Conservation (phyloP, 2,113 vertebrate species). For the Nipponia nippon region DNA sequence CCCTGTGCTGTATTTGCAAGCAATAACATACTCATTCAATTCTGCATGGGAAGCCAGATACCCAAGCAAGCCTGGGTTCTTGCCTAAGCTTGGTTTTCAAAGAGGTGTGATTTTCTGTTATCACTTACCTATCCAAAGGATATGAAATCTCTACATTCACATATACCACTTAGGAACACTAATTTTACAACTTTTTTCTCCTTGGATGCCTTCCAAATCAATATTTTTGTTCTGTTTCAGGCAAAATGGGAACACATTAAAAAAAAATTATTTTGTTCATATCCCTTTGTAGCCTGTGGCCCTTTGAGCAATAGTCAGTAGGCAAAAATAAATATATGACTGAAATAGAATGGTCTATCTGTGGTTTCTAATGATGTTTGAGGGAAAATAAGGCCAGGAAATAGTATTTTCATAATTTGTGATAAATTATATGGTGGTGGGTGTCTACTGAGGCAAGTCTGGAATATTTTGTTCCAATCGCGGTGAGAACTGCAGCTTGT, state of each 20-base stretch:
- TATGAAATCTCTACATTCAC: neutral
- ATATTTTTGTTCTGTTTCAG: conserved; percentile 1
- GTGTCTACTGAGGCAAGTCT: neutral
- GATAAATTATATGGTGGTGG: neutral
- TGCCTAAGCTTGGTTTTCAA: neutral
- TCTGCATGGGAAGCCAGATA: neutral
- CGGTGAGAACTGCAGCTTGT: neutral
- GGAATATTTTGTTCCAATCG: neutral
- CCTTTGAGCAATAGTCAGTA: neutral
- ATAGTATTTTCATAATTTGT: neutral
- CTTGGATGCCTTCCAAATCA: conserved; percentile 26
- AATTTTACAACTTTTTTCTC: neutral
- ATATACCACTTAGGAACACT: neutral
- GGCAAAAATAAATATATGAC: neutral
- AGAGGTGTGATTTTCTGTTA: neutral
- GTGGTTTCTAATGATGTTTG: neutral
- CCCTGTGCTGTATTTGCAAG: neutral
- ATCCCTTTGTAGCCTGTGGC: neutral
- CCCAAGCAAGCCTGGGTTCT: neutral
- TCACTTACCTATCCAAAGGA: neutral
- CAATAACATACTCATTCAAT: neutral
- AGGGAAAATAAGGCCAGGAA: neutral
- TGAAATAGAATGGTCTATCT: neutral
- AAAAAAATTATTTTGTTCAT: neutral
- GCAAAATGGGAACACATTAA: neutral